Evolutionary conservation across 1,140 invertebrate genomes (phyloP), one percentile per base, ranked within the genome.

Genomic region (Tetragonula clypearis): DNA sequence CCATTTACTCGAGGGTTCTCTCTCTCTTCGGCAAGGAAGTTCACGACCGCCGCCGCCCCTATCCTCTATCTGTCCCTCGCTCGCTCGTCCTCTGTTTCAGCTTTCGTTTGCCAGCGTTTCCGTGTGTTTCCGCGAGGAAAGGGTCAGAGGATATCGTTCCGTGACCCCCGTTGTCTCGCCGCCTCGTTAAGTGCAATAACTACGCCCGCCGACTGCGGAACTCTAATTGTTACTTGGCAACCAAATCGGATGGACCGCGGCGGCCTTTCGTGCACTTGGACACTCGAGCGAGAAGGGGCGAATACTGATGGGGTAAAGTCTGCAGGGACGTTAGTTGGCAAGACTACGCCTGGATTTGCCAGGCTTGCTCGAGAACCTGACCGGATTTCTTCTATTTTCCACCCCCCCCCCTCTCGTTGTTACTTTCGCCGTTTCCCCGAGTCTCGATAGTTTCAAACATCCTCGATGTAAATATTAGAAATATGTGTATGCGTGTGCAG

Each of bases 191-290:
- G 79, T 72, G 86, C 88, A 83, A 90, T 90, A 90, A 89, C 89
- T 90, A 80, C 73, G 88, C 71, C 80, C 80, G 78, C 62, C 80
- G 81, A 87, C 88, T 87, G 82, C 88, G 89, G 35, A 87, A 85
- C 88, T 89, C 82, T 90, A 90, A 90, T 90, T 90, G 89, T 90
- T 90, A 90, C 88, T 90, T 90, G 89, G 86, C 86, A 90, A 89
- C 86, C 89, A 90, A 90, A 90, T 90, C 89, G 88, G 86, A 85
- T 80, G 82, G 68, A 88, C 88, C 66, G 30, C 19, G 66, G 26
- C 66, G 30, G 66, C 66, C 85, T 78, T 62, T 69, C 69, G 26
- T n/a, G 19, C n/a, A 68, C 84, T 75, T 68, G 76, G 77, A 62
- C 84, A 21, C 60, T 74, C 60, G 23, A 53, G 23, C 35, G 41